These are phyloP conservation scores for Holacanthella duospinosa DNA, from an alignment of 2,888 invertebrate genomes.

Conservation along the genomic window DNA sequence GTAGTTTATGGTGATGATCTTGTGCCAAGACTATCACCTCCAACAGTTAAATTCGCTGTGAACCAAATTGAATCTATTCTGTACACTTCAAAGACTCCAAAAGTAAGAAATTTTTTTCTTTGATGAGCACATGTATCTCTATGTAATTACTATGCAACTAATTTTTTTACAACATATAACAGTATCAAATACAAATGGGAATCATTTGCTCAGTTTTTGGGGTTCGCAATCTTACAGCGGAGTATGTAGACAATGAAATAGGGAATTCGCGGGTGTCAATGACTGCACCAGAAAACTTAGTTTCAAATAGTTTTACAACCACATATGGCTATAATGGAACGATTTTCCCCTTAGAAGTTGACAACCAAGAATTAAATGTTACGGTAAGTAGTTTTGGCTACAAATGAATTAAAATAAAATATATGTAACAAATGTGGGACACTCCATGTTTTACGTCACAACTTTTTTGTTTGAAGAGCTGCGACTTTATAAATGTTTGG, in stretches of 20 bases:
- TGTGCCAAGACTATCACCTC: slow-evolving; percentile 70
- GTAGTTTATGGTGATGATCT: slow-evolving; percentile 81
- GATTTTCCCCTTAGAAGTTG: not conserved
- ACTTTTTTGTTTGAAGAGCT: too few relatives aligned
- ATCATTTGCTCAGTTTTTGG: not conserved
- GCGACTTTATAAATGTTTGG: too few relatives aligned
- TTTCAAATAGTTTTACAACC: not conserved
- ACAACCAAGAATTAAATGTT: not conserved
- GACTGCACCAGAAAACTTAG: not conserved
- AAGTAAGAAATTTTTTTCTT: slow-evolving; percentile 46
- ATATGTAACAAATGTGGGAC: too few relatives aligned
- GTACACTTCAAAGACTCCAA: slow-evolving; percentile 62
- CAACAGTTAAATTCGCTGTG: slow-evolving; percentile 63
- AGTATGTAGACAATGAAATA: not conserved
- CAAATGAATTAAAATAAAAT: not conserved
- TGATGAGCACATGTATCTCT: too few relatives aligned
- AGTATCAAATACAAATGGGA: not conserved
- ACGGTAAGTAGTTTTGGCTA: not conserved
- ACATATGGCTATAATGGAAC: not conserved
- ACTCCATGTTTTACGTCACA: too few relatives aligned
- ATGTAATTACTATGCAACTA: too few relatives aligned
- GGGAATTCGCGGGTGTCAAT: not conserved
- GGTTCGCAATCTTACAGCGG: not conserved
- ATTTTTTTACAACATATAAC: not conserved
- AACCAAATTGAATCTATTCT: slow-evolving; percentile 63